Base-by-base conservation (phyloP, 2,888 invertebrate species). In the Nasonovia ribisnigri region DNA sequence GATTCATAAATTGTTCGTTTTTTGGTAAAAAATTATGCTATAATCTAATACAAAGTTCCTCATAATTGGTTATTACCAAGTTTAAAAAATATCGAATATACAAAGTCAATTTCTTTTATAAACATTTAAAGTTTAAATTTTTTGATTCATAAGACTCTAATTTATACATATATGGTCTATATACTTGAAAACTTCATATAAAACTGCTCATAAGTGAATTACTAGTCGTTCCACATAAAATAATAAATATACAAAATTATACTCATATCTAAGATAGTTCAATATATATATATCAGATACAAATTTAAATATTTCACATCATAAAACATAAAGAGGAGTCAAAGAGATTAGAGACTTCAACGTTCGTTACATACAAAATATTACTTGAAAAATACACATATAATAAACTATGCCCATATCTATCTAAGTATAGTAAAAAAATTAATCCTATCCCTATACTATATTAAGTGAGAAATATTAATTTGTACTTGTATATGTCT, bases 291-390 rank as follows among this genome's bases (percentile, higher is more conserved):
- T 77, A 36, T 77, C 77, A 57, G 57, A 57, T 57, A 57, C 26
- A 26, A 51, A 77, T 20, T 77, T 77, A 8, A 20, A 20, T 36
- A 77, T 3, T 36, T 77, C 8, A 36, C 20, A 77, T 77, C 20
- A 36, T 77, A 77, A 20, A 77, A 77, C 20, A 77, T 42, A 16
- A 67, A 67, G 67, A 26, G 43, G 29, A 46, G n/a, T n/a, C 88
- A 57, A 43, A 90, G 60, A 90, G 90, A 90, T 60, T 90, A 90
- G 60, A 90, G 90, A 90, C 90, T 90, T 90, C 90, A 90, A 90
- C 90, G 90, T 90, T 46, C 90, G 90, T 67, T 46, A 16, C 90
- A 90, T 46, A 60, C 60, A 46, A 29, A 43, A 57, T 26, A 54
- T 36, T 57, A 43, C 42, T 77, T 42, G 8, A 24, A 42, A 77